Evolutionary conservation across 64 coral and sea anemone species (phyloP).

Genomic region (Pachyseris speciosa): DNA sequence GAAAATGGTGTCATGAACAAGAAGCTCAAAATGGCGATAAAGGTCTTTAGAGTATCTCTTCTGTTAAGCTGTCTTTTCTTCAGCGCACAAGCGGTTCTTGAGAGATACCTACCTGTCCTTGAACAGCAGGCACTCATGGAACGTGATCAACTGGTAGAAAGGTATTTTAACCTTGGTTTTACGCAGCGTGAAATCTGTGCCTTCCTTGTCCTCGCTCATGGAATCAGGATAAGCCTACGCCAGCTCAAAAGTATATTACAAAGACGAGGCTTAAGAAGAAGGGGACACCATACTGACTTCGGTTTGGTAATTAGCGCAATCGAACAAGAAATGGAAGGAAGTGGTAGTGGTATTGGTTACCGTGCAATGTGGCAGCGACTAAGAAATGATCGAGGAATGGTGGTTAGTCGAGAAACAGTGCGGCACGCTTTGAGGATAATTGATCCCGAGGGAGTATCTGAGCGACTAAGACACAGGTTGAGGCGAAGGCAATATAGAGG

Average conservation of each 20-base stretch:
- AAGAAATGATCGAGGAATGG: constrained; percentile 14
- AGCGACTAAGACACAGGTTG: constrained; percentile 53
- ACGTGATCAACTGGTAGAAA: constrained; percentile 34
- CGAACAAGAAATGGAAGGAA: constrained; percentile 40
- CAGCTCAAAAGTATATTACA: constrained; percentile 39
- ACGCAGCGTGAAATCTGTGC: constrained; percentile 1
- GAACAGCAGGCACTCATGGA: neutral
- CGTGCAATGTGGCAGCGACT: constrained; percentile 46
- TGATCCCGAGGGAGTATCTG: constrained; percentile 52
- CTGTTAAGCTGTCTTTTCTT: constrained; percentile 27
- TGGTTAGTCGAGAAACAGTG: constrained; percentile 53
- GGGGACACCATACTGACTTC: neutral
- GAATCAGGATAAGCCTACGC: constrained; percentile 40
- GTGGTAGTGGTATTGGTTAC: constrained; percentile 36
- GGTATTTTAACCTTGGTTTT: constrained; percentile 29
- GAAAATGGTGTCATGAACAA: neutral
- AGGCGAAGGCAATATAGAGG: constrained; percentile 32
- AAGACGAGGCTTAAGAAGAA: constrained; percentile 17
- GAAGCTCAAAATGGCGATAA: neutral
- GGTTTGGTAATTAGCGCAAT: constrained; percentile 3
- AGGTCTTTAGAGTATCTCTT: neutral
- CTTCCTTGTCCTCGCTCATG: constrained; percentile 5
- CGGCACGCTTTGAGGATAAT: constrained; percentile 42
- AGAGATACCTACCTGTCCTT: constrained; percentile 18
- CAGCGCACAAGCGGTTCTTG: constrained; percentile 5